Evolutionary conservation across 2,888 invertebrate genomes (phyloP), one percentile per base, ranked within the genome.

Genomic region (Panzeria rudis): DNA sequence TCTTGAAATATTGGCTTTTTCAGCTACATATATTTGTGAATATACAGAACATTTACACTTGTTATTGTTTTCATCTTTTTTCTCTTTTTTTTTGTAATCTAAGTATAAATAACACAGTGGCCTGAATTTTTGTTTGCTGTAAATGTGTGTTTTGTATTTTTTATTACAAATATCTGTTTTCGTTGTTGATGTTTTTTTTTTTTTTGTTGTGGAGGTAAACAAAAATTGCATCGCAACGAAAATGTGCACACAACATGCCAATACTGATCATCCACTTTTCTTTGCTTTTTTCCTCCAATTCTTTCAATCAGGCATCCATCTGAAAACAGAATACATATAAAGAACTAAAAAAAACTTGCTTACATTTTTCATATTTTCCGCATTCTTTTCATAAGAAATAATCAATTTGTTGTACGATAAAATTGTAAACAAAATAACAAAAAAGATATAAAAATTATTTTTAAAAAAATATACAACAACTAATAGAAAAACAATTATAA

Each of bases 361-460:
- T 52, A 64, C 52, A 62, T 29, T 71, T 79, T 79, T 72, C 44
- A 76, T 76, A 82, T 76, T 82, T 82, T 82, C 82, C 82, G 82
- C 82, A 82, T 82, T 82, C 82, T 64, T 76, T 76, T 82, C 82
- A 29, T 20, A 54, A 76, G 69, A 76, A 82, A 69, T 35, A 75
- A 69, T 35, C 47, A 59, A 25, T 68, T 62, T 66, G 25, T 62
- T 66, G 25, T 54, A 17, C 23, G 69, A 69, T 75, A 44, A 69
- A 68, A 62, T 32, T 82, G 76, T 82, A 82, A 82, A 76, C 81
- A 76, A 76, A 52, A 44, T 61, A 59, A 15, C 62, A 35, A 32
- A 35, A 61, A 23, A 62, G 23, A 41, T 41, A 23, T 62, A 62
- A 41, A 62, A 20, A 61, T 17, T 54, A 29, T 29, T 54, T 9